Evolutionary conservation across 1,140 invertebrate genomes (phyloP).

Genomic region (Cyrtorhinus lividipennis): DNA sequence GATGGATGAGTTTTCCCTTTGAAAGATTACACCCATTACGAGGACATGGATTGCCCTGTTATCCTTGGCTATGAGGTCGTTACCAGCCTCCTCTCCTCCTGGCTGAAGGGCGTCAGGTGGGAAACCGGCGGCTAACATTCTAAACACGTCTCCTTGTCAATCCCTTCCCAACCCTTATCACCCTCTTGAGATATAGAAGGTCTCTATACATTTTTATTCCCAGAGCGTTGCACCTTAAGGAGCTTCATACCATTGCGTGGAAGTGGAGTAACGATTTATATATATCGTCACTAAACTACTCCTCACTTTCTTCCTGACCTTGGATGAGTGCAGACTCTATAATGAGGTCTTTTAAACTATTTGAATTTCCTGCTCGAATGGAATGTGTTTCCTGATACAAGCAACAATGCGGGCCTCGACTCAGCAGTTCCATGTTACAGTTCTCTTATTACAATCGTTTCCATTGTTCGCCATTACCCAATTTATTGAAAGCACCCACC

Average conservation of each 20-base stretch:
- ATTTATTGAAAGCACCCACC: no score
- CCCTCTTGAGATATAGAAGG: not conserved
- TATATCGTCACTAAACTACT: not conserved
- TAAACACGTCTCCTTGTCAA: constrained; percentile 4
- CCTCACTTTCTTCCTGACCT: not conserved
- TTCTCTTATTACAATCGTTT: no score
- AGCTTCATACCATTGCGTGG: not conserved
- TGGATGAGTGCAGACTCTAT: no score
- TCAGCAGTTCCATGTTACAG: no score
- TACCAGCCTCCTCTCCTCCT: not conserved
- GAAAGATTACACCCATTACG: constrained; percentile 8
- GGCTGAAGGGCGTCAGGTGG: not conserved
- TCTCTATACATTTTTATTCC: constrained; percentile 1
- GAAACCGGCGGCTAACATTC: not conserved
- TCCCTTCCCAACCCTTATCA: not conserved
- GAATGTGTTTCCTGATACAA: no score
- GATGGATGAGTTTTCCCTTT: constrained; percentile 6
- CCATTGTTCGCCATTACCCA: no score
- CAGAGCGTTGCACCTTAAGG: not conserved
- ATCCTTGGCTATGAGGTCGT: constrained; percentile 7
- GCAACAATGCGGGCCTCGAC: no score
- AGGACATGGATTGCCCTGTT: constrained; percentile 6
- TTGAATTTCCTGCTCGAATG: no score
- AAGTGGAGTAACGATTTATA: not conserved
- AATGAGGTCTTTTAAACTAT: no score